A percentile compares a stretch with the other conserved stretches of the same genome.
Conservation (phyloP, 1,140 invertebrate species). For the Triops cancriformis region DNA sequence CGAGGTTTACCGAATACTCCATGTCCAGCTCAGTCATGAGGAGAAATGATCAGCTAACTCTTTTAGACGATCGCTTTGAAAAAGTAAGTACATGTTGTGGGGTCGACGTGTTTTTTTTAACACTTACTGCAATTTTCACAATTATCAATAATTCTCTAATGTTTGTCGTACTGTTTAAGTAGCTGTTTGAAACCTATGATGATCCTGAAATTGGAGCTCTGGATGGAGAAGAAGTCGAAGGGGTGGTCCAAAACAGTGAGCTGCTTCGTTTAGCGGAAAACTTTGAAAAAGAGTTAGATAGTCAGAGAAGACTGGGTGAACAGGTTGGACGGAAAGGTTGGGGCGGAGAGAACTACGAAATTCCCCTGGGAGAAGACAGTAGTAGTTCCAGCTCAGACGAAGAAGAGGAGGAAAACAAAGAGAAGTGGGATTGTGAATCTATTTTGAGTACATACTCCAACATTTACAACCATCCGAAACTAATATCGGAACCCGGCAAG, state of each 20-base stretch:
- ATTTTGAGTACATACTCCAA: slow-evolving; percentile 84
- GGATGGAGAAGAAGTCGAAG: slow-evolving; percentile 83
- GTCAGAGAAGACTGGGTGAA: slow-evolving; percentile 29
- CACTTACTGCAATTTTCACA: slow-evolving; percentile 17
- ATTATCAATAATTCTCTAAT: too few relatives aligned
- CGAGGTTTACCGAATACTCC: slow-evolving; percentile 86
- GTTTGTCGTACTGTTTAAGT: too few relatives aligned
- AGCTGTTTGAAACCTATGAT: slow-evolving; percentile 78
- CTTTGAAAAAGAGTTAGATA: slow-evolving; percentile 43
- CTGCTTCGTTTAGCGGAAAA: slow-evolving; percentile 51
- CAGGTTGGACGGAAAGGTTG: slow-evolving; percentile 29
- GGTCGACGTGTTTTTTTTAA: slow-evolving; percentile 2
- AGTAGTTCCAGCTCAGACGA: slow-evolving; percentile 46
- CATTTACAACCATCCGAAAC: slow-evolving; percentile 79
- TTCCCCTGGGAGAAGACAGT: slow-evolving; percentile 30
- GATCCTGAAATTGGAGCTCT: slow-evolving; percentile 82
- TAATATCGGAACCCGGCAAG: slow-evolving; percentile 57
- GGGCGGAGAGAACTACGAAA: slow-evolving; percentile 29
- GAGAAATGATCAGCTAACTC: slow-evolving; percentile 69
- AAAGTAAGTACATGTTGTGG: slow-evolving; percentile 46
- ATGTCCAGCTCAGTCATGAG: slow-evolving; percentile 84
- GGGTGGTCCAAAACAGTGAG: slow-evolving; percentile 56
- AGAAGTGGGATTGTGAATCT: slow-evolving; percentile 89
- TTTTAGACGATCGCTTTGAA: slow-evolving; percentile 88
- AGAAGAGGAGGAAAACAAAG: slow-evolving; percentile 51